phyloP scores from a whole-genome alignment of 2,888 invertebrate genomes.

The Callosobruchus maculatus region DNA sequence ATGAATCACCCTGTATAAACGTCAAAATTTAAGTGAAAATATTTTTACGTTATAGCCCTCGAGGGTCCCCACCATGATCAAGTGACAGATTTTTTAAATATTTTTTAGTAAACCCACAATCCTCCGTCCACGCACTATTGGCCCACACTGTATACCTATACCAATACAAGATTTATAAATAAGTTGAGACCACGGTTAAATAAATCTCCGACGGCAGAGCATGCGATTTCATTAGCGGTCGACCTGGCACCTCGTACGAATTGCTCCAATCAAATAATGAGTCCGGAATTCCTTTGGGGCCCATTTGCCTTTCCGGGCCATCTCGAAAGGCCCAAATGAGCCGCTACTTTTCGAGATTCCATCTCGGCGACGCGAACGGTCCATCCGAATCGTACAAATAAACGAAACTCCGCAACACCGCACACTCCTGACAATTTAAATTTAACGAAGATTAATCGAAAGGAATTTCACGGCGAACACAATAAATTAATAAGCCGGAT shows the following conservation, averaged over 20 bases:
- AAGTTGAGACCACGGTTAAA: no score
- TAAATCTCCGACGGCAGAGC: no score
- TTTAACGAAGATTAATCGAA: constrained; percentile 47
- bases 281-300: background rate
- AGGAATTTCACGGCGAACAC: constrained; percentile 32
- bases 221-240: no score
- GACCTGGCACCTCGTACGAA: background rate
- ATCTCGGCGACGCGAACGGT: background rate
- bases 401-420: background rate
- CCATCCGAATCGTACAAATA: background rate
- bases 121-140: no score
- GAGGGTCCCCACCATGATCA: no score
- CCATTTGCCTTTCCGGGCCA: background rate
- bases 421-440: constrained; percentile 38
- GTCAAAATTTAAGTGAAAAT: no score
- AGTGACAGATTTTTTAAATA: no score
- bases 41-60: no score
- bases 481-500: constrained; percentile 37
- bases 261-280: background rate
- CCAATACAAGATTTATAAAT: no score
- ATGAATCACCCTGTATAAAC: no score
- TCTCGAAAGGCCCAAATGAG: background rate
- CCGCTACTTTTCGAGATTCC: background rate
- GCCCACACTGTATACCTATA: no score
- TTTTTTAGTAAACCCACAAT: no score